Conservation (phyloP, 2,888 invertebrate species). For the Morpho helenor region DNA sequence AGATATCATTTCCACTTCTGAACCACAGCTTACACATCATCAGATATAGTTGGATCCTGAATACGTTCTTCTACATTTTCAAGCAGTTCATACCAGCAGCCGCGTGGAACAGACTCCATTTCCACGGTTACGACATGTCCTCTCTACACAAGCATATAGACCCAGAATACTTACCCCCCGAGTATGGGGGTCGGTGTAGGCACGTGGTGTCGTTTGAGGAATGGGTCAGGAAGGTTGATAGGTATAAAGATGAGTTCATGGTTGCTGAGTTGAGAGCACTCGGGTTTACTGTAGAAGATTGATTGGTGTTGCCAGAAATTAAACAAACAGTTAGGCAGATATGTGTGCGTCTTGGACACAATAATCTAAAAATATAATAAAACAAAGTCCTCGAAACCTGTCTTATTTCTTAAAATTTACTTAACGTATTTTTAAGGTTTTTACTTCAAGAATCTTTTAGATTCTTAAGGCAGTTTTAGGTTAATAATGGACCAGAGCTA, state of each 20-base stretch:
- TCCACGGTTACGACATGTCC: slow-evolving; percentile 59
- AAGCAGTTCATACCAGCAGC: slow-evolving; percentile 85
- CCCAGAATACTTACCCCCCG: slow-evolving; percentile 55
- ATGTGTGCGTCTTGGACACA: too few relatives aligned
- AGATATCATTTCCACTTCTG: slow-evolving; percentile 86
- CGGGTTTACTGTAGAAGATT: slow-evolving; percentile 64
- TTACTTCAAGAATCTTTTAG: too few relatives aligned
- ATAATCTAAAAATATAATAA: too few relatives aligned
- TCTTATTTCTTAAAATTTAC: too few relatives aligned
- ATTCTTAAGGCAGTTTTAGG: too few relatives aligned
- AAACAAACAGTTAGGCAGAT: too few relatives aligned
- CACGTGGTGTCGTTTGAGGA: slow-evolving; percentile 81
- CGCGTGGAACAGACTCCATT: slow-evolving; percentile 77
- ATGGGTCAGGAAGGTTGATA: slow-evolving; percentile 77
- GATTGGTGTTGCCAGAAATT: not conserved
- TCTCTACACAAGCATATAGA: slow-evolving; percentile 60
- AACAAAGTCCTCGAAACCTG: too few relatives aligned
- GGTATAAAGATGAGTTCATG: slow-evolving; percentile 72
- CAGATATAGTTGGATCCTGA: slow-evolving; percentile 88
- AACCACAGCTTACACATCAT: slow-evolving; percentile 87
- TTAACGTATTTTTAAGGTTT: too few relatives aligned
- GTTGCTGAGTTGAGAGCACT: slow-evolving; percentile 81
- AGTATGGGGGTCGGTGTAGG: slow-evolving; percentile 67
- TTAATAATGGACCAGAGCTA: too few relatives aligned
- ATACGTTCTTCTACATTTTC: slow-evolving; percentile 86